Evolutionary conservation across 2,888 invertebrate genomes (phyloP).

Genomic region (Mimumesa dahlbomi): DNA sequence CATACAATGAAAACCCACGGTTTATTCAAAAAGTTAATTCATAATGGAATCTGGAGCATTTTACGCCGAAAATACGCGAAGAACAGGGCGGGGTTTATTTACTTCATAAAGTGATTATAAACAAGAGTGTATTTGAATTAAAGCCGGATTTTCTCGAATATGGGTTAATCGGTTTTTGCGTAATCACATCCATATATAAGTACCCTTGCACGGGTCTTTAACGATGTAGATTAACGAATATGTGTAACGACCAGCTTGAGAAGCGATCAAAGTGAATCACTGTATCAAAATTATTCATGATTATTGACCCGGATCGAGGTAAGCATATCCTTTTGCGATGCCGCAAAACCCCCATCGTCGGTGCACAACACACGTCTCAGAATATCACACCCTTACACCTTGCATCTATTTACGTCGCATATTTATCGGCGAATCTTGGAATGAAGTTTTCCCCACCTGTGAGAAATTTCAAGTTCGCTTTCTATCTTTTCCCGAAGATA

Average conservation of each 20-base stretch:
- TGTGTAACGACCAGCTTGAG: slow-evolving; percentile 42
- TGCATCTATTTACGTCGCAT: no score
- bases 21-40: no score
- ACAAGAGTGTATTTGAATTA: slow-evolving; percentile 21
- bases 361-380: background rate
- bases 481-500: no score
- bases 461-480: no score
- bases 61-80: background rate
- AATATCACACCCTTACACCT: no score
- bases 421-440: no score
- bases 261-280: slow-evolving; percentile 42
- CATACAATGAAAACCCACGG: no score
- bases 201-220: slow-evolving; percentile 11
- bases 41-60: no score
- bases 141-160: slow-evolving; percentile 34
- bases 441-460: no score
- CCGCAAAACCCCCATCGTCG: slow-evolving; percentile 8
- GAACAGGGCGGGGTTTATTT: slow-evolving; percentile 1
- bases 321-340: no score
- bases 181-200: slow-evolving; percentile 25
- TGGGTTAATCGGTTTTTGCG: slow-evolving; percentile 42
- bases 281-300: slow-evolving; percentile 33
- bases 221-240: slow-evolving; percentile 33
- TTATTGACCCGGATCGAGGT: slow-evolving; percentile 25
- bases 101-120: slow-evolving; percentile 12